These are phyloP conservation scores for Remorina albescens DNA, from an alignment of 2,797 vertebrate species.

Conservation along the genomic window DNA sequence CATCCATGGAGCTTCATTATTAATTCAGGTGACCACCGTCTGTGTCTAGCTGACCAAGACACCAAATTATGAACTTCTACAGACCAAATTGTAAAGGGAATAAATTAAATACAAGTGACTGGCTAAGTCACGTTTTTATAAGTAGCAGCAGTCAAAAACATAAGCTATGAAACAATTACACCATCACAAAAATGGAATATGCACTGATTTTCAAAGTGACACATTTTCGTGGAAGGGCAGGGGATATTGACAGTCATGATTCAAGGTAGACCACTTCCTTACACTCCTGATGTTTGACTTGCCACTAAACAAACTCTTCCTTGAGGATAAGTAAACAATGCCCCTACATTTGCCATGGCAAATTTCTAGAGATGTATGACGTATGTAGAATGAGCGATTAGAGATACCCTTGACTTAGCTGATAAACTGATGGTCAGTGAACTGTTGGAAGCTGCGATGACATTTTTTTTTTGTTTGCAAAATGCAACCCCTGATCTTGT, in stretches of 20 bases:
- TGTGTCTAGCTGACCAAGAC: neutral
- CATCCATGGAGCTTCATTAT: too few species aligned
- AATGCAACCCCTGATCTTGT: slow-evolving; percentile 17
- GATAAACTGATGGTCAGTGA: slow-evolving; percentile 66
- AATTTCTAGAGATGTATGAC: slow-evolving; percentile 6
- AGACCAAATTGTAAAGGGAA: neutral
- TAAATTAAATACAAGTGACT: neutral
- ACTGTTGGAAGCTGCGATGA: slow-evolving; percentile 41
- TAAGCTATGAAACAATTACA: neutral
- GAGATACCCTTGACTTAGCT: slow-evolving; percentile 55
- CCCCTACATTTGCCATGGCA: slow-evolving; percentile 38
- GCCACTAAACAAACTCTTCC: slow-evolving; percentile 44
- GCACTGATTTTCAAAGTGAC: neutral
- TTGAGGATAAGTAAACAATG: slow-evolving; percentile 49
- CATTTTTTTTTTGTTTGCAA: slow-evolving; percentile 25
- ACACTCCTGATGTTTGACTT: slow-evolving; percentile 48
- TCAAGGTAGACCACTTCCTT: slow-evolving; percentile 31
- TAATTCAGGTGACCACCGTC: too few species aligned
- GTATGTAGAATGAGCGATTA: slow-evolving; percentile 37
- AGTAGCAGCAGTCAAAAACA: neutral
- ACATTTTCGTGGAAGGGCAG: neutral
- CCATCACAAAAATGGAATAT: neutral
- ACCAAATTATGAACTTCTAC: neutral
- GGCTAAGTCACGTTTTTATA: neutral
- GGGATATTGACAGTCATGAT: slow-evolving; percentile 12